Percentiles rank a stretch among this genome's conserved stretches.
Conservation (phyloP, 2,888 invertebrate genomes). For the Clanis bilineata region DNA sequence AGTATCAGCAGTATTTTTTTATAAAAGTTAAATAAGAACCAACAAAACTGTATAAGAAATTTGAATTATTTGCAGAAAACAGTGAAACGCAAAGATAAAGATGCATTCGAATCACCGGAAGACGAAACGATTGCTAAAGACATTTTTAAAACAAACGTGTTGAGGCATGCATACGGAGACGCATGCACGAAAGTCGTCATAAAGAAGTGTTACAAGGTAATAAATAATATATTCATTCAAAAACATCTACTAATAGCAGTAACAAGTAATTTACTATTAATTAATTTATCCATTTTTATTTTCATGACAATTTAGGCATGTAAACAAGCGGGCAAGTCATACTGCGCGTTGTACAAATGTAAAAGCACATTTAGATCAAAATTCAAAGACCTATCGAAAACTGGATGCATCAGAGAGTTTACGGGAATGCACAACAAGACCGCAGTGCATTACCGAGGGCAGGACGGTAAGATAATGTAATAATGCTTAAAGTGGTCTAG, state of each 20-base stretch:
- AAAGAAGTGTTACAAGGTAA: conserved; percentile 57
- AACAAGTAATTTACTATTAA: background rate
- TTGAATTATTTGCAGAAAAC: conserved; percentile 15
- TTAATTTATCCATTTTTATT: background rate
- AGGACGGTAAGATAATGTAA: background rate
- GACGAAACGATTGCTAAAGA: conserved; percentile 31
- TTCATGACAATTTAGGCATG: conserved; percentile 42
- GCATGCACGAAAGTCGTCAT: conserved; percentile 56
- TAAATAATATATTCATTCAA: too few relatives aligned
- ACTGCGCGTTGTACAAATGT: conserved; percentile 38
- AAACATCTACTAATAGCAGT: too few relatives aligned
- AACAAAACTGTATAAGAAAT: too few relatives aligned
- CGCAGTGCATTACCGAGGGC: background rate
- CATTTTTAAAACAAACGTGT: conserved; percentile 34
- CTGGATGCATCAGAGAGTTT: conserved; percentile 39
- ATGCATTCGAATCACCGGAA: conserved; percentile 14
- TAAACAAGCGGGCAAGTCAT: conserved; percentile 28
- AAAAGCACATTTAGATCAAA: conserved; percentile 29
- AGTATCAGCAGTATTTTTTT: too few relatives aligned
- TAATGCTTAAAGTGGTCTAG: background rate
- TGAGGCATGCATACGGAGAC: conserved; percentile 55
- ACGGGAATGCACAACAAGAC: background rate
- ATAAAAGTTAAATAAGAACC: too few relatives aligned
- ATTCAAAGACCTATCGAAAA: conserved; percentile 35
- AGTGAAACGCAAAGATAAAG: background rate